Evolutionary conservation across 2,113 vertebrate genomes (phyloP).

Genomic region (Tenebrosternarchus preto): DNA sequence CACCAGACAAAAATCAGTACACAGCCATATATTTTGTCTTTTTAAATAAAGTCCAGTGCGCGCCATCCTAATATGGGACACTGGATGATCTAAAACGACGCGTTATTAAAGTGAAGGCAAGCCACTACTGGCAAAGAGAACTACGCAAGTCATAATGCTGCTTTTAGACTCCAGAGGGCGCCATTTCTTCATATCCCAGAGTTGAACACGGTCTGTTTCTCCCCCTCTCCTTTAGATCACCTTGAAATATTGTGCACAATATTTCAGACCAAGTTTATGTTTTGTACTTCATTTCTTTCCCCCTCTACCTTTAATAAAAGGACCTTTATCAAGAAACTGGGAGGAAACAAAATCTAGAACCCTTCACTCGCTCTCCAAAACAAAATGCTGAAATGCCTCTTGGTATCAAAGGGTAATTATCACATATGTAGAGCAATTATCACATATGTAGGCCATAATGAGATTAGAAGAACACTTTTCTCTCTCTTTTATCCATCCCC

Average conservation of each 20-base stretch:
- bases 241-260: neutral
- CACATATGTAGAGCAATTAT: neutral
- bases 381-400: neutral
- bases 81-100: neutral
- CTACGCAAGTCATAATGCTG: neutral
- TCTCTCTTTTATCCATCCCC: no score
- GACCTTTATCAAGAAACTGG: neutral
- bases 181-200: neutral
- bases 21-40: neutral
- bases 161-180: conserved; percentile 6
- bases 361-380: neutral
- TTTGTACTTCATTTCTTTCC: conserved; percentile 7
- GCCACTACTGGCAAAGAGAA: neutral
- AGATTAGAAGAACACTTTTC: neutral
- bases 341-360: neutral
- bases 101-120: neutral
- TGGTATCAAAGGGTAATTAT: neutral
- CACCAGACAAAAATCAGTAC: conserved; percentile 9
- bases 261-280: neutral
- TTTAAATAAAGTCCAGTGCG: conserved; percentile 10
- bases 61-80: neutral
- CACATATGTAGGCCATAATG: neutral
- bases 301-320: neutral
- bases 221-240: neutral
- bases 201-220: neutral